Evolutionary conservation across 2,113 vertebrate species (phyloP), one percentile per base, ranked within the genome.

Genomic region (Pholis gunnellus): DNA sequence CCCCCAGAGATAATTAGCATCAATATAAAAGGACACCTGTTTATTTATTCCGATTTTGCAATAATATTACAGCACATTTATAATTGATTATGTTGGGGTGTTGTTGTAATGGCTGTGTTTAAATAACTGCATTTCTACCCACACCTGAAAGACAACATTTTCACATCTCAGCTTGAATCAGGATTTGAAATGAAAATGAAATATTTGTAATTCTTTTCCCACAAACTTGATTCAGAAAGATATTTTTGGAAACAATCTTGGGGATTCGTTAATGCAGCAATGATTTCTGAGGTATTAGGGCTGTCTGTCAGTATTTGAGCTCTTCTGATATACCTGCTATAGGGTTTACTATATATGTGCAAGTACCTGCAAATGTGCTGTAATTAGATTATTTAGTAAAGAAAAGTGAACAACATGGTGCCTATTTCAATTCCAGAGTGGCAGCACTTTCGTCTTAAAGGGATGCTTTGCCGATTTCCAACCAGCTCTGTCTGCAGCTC

Each of bases 1-100:
- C 29, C 31, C 77, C 69, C 61, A 0, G 52, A 56, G 72, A 75
- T 75, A 88, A 89, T 88, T 88, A 83, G n/a, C 76, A 81, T 76
- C 71, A 65, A 61, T 73, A 79, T 22, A 9, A 8, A 77, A 48
- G 52, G 63, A 79, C 52, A 56, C 57, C 57, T 54, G 40, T 73
- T 76, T 67, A 81, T 89, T 87, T 66, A 60, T 76, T 81, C 42
- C 56, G 63, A 63, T 81, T 72, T 78, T 61, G 67, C 31, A 63
- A 68, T 67, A 66, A 69, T 75, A 81, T 80, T 54, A 17, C 31
- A 29, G 34, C 31, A 38, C 5, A 20, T 63, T 54, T 84, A 6
- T 25, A 44, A 9, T 70, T 75, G 50, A 67, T 74, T 61, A 56
- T 78, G 14, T 48, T 48, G 31, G 9, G 22, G 31, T 77, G 29